phyloP scores from a whole-genome alignment of 2,888 invertebrate genomes.

The Cryptus viduatorius region DNA sequence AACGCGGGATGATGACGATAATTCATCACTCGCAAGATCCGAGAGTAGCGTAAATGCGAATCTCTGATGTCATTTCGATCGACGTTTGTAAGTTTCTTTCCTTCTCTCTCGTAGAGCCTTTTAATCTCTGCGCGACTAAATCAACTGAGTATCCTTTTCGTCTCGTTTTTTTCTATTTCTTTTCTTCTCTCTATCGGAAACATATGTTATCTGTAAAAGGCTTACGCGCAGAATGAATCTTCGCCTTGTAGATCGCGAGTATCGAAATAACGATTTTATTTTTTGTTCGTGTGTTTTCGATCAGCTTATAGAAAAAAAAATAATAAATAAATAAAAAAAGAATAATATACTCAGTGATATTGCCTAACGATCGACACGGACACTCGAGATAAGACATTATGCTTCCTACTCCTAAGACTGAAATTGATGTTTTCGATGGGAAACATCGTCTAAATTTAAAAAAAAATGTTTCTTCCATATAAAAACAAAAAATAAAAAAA shows the following conservation, averaged over 20 bases:
- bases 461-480: conserved; percentile 63
- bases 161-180: not conserved
- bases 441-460: conserved; percentile 68
- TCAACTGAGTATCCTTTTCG: conserved; percentile 42
- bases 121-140: conserved; percentile 1
- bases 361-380: conserved; percentile 48
- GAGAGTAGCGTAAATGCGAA: conserved; percentile 58
- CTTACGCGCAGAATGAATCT: conserved; percentile 24
- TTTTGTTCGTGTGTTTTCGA: conserved; percentile 3
- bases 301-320: conserved; percentile 4
- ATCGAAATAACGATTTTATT: conserved; percentile 1
- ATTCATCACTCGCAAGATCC: conserved; percentile 31
- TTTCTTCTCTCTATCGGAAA: not conserved
- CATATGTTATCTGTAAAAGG: conserved; percentile 7
- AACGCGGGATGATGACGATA: conserved; percentile 14
- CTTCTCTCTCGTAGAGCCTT: not conserved
- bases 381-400: conserved; percentile 70
- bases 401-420: conserved; percentile 81
- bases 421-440: conserved; percentile 73
- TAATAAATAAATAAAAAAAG: not conserved
- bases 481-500: conserved; percentile 25
- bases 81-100: conserved; percentile 16
- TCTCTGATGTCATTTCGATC: conserved; percentile 59
- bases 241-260: conserved; percentile 10
- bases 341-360: conserved; percentile 45